A percentile compares a stretch with the other conserved stretches of the same genome.
phyloP scores from a whole-genome alignment of 1,140 invertebrate genomes.

The Diorhabda elongata region DNA sequence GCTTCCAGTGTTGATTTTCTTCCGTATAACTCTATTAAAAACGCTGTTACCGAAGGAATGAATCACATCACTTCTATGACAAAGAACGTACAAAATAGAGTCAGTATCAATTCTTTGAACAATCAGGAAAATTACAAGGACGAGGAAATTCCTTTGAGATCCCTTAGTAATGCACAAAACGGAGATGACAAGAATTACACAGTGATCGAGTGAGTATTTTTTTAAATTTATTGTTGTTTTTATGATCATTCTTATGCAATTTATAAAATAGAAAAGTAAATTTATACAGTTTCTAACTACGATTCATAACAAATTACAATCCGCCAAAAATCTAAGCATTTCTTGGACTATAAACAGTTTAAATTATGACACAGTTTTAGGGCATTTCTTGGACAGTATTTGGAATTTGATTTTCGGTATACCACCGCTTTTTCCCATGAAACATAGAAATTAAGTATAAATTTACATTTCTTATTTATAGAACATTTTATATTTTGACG shows the following conservation, averaged over 20 bases:
- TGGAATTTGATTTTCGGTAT: too few relatives aligned
- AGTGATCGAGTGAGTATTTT: constrained; percentile 65
- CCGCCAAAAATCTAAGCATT: too few relatives aligned
- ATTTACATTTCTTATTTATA: too few relatives aligned
- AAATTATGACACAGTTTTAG: too few relatives aligned
- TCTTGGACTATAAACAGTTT: too few relatives aligned
- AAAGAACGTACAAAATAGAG: constrained; percentile 49
- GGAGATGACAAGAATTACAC: constrained; percentile 61
- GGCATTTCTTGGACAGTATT: too few relatives aligned
- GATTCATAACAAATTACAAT: too few relatives aligned
- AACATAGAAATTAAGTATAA: too few relatives aligned
- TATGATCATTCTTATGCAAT: background rate
- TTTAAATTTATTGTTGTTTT: constrained; percentile 20
- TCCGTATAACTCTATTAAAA: constrained; percentile 61
- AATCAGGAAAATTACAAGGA: constrained; percentile 47
- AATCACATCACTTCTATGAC: constrained; percentile 54
- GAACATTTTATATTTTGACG: too few relatives aligned
- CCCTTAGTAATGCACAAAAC: constrained; percentile 61
- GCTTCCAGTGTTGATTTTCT: constrained; percentile 45
- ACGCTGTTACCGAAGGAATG: constrained; percentile 55
- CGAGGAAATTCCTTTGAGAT: constrained; percentile 73
- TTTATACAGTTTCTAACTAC: background rate
- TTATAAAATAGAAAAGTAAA: background rate
- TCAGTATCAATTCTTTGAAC: constrained; percentile 44
- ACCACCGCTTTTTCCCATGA: too few relatives aligned